Base-by-base conservation (phyloP, 2,113 vertebrate species). In the Catharus bicknelli region DNA sequence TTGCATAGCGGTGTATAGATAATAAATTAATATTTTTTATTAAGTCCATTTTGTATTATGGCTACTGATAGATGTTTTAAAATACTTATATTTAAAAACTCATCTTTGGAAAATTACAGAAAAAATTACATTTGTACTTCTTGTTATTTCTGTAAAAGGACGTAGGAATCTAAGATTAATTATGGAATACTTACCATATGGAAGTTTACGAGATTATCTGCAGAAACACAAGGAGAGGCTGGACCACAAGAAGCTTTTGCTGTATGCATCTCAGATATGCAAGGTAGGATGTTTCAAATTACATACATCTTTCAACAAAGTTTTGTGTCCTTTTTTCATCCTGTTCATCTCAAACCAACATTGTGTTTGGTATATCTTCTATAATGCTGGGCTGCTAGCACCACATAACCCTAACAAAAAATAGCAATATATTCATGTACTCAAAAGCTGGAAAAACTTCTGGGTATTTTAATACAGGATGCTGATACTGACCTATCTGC, bases 141-240 rank as follows among this genome's bases (percentile, higher is more conserved):
- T 96, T 83, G 25, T 45, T 81, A 43, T 81, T 96, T 9, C 84
- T 73, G 80, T 96, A 68, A 97, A 97, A 98, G 99, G 99, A 25
- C 98, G 99, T 29, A 98, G 97, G 89, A 99, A 99, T 97, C 97
- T 99, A 50, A 98, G 98, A 83, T 97, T 99, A 90, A 98, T 99
- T 95, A 99, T 99, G 99, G 99, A 99, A 91, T 99, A 99, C 86
- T 98, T 99, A 70, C 99, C 99, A 14, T 98, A 98, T 63, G 99
- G 99, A 94, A 99, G 99, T 96, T 97, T 99, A 95, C 98, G 99
- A 94, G 99, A 99, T 95, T 99, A 99, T 95, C 98, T 99, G 55
- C 98, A 98, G 83, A 99, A 99, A 91, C 98, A 99, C 97, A 99
- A 98, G 75, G 98, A 99, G 19, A 97, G 98, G 67, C 98, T 99